A percentile compares a stretch with the other conserved stretches of the same genome.
These are phyloP conservation scores for Drosophila gaucha DNA, from an alignment of 2,888 invertebrate species.

Conservation along the genomic window DNA sequence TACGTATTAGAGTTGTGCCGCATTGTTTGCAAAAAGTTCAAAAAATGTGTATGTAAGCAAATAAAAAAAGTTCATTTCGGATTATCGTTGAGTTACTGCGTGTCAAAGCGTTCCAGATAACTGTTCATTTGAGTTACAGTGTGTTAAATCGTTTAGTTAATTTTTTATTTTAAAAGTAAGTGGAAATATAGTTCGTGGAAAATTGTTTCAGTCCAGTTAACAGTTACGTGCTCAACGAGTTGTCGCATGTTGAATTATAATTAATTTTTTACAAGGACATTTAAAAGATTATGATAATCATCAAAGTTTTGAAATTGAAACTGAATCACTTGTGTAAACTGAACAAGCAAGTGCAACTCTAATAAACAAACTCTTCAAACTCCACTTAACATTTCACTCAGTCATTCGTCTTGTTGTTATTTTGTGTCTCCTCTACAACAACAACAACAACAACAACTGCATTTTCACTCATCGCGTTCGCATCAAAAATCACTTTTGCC, in stretches of 20 bases:
- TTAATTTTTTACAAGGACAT: not conserved
- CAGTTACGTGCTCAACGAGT: not conserved
- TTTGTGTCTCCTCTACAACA: constrained; percentile 11
- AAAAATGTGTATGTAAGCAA: not conserved
- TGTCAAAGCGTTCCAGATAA: not conserved
- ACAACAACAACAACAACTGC: constrained; percentile 12
- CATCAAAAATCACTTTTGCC: constrained; percentile 21
- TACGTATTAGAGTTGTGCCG: not conserved
- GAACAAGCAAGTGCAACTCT: not conserved
- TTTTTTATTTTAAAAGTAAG: not conserved
- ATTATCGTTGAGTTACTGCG: not conserved
- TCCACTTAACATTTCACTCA: constrained; percentile 21
- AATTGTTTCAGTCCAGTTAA: too few relatives aligned
- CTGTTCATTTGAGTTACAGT: not conserved
- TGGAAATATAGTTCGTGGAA: not conserved
- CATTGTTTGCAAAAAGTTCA: constrained; percentile 3
- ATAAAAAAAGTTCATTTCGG: not conserved
- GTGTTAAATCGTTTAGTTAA: not conserved
- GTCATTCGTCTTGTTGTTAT: constrained; percentile 22
- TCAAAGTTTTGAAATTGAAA: too few relatives aligned
- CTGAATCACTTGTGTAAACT: not conserved
- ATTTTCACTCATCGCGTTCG: constrained; percentile 33
- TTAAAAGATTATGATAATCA: too few relatives aligned
- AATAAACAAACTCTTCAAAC: not conserved
- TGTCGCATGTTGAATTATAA: not conserved